Evolutionary conservation across 2,888 invertebrate species (phyloP), one percentile per base, ranked within the genome.

Genomic region (Plusia festucae): DNA sequence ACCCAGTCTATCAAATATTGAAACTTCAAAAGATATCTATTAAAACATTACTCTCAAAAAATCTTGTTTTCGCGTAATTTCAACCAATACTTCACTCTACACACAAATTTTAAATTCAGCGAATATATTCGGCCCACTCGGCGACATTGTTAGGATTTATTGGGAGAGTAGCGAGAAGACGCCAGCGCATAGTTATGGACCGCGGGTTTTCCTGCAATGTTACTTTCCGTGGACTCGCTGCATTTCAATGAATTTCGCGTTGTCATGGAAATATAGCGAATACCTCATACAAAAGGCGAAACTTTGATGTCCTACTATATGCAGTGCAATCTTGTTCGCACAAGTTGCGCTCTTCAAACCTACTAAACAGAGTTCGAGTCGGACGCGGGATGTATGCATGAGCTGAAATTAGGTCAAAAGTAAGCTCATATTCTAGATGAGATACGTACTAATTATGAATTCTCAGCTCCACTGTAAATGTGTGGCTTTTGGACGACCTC

Each of bases 81-180:
- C 53, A 62, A 22, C 44, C 34, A 71, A 65, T 73, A 56, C 56
- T 72, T 58, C 60, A 57, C 32, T 78, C 62, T 51, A 73, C 63
- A 73, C 68, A 73, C 52, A 68, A 60, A 78, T 68, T 73, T 77
- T 46, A 75, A 70, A 76, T 70, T 79, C 68, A 65, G 62, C 52
- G 62, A 65, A 65, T 75, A 64, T 78, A 75, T 78, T 74, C 69
- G 68, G 70, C 59, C 73, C 73, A 66, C 69, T 73, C 73, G 58
- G 53, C 81, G 81, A 88, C 87, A 89, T 86, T 88, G 86, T 90
- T 76, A 83, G 82, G 88, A 89, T 90, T 88, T 88, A 90, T 88
- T 83, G 85, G 74, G 65, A 73, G 82, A 82, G n/a, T n/a, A 68
- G 73, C 79, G 73, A 71, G 74, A 81, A 79, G 81, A 80, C 73